A percentile compares a stretch with the other conserved stretches of the same genome.
Conservation (phyloP, 2,888 invertebrate species). For the Pimpla rufipes region DNA sequence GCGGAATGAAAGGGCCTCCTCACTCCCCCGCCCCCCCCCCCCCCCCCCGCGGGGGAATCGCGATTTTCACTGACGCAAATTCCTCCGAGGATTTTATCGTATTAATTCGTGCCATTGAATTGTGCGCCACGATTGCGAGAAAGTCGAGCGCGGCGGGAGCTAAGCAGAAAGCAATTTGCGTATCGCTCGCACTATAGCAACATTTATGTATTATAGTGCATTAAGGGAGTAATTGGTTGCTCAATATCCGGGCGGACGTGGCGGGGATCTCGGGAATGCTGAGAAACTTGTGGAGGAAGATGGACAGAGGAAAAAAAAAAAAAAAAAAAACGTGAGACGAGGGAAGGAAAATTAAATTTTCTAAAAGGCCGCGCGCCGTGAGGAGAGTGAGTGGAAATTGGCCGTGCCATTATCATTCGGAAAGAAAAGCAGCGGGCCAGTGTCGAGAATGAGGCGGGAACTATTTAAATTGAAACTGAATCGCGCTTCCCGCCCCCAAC, state of each 20-base stretch:
- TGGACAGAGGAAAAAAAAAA: conserved; percentile 19
- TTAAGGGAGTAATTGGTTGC: conserved; percentile 25
- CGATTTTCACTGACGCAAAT: conserved; percentile 2
- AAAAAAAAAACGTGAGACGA: conserved; percentile 1
- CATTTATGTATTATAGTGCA: conserved; percentile 1
- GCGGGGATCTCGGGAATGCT: conserved; percentile 4
- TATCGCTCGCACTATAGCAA: not conserved
- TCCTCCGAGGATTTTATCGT: not conserved
- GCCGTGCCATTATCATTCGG: conserved; percentile 50
- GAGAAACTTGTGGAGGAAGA: not conserved
- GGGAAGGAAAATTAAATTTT: conserved; percentile 55
- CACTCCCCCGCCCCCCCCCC: not conserved
- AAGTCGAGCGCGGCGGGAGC: not conserved
- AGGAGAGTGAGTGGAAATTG: conserved; percentile 58
- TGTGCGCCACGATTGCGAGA: not conserved
- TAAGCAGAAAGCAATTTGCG: conserved; percentile 4
- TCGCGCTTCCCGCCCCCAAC: conserved; percentile 68
- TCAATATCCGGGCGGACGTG: not conserved
- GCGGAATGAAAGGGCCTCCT: conserved; percentile 9
- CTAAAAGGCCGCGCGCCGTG: conserved; percentile 40
- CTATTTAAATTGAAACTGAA: conserved; percentile 83
- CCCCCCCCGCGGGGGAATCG: not conserved
- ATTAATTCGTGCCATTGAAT: conserved; percentile 23
- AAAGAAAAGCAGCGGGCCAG: conserved; percentile 54
- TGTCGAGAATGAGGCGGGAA: conserved; percentile 74